Evolutionary conservation across 30 jellyfish, hydroid and myxozoan species (phyloP).

Genomic region (Turritopsis rubra): DNA sequence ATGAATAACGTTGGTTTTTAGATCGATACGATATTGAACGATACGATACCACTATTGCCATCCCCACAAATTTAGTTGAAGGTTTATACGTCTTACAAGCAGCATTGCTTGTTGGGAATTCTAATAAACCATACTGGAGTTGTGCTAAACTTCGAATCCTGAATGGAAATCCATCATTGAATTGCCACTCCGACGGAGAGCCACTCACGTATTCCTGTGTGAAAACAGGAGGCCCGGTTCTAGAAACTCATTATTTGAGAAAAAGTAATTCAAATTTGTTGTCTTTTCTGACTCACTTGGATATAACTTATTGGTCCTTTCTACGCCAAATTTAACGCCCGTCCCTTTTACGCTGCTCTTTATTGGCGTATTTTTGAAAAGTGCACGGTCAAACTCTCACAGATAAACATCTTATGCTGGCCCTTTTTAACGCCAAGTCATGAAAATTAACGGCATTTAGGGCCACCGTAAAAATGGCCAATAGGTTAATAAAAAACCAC

Average conservation of each 20-base stretch:
- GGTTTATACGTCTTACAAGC: conserved; percentile 24
- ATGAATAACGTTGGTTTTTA: background rate
- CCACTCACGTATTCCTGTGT: conserved; percentile 12
- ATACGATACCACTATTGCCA: conserved; percentile 26
- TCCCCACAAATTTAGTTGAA: conserved; percentile 19
- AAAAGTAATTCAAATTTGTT: background rate
- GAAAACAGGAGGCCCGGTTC: conserved; percentile 30
- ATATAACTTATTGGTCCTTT: too few relatives aligned
- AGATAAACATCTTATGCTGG: too few relatives aligned
- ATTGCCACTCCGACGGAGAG: conserved; percentile 3
- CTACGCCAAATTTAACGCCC: too few relatives aligned
- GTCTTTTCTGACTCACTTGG: too few relatives aligned
- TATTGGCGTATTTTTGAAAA: too few relatives aligned
- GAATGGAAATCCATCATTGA: conserved; percentile 16
- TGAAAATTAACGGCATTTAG: too few relatives aligned
- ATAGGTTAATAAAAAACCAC: too few relatives aligned
- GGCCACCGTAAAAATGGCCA: too few relatives aligned
- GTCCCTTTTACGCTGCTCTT: too few relatives aligned
- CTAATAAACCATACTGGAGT: conserved; percentile 29
- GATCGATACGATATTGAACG: conserved; percentile 32
- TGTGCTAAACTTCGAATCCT: conserved; percentile 29
- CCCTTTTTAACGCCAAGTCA: too few relatives aligned
- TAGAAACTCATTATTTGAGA: conserved; percentile 1
- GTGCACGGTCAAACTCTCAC: too few relatives aligned
- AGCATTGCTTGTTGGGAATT: conserved; percentile 31